Evolutionary conservation across 2,797 vertebrate species (phyloP), one percentile per base, ranked within the genome.

Genomic region (Natrix natrix): DNA sequence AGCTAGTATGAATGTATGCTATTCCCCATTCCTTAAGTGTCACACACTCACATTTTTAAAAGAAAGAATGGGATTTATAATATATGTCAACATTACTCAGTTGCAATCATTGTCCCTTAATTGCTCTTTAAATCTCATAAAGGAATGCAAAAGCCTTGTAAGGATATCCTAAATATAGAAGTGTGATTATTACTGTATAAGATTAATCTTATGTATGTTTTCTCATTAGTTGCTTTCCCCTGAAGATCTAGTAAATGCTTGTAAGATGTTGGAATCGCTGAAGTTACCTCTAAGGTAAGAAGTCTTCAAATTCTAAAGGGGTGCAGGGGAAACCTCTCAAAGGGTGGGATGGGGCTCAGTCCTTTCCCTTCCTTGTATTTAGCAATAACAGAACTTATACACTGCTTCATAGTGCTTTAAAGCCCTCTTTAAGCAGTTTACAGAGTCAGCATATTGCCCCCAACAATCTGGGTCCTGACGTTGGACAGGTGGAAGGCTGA

Each of bases 231-330:
- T 99, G 97, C 98, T 99, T 91, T 99, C 99, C 90, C 99, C 99
- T 56, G 99, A 99, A 97, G 99, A 99, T 97, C 97, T 99, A 97
- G 98, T 99, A 87, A 99, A 99, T 54, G 98, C 99, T 0, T 99
- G 99, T 97, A 99, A 98, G 98, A 98, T 99, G 98, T 98, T 99
- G 96, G 99, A 99, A 96, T 98, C 98, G 0, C 96, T 99, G 96
- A 99, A 99, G 94, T 98, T 99, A 66, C 99, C 99, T 6, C 86
- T 99, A 94, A 99, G 98, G 99, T 99, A 97, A 98, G 95, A 95
- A 63, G 37, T 90, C 87, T 93, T 48, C 20, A 43, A 56, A 14
- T 61, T 26, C 5, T 14, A 20, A 91, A 92, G 93, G 17, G 43
- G 22, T 48, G 10, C 37, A 24, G 20, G 91, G 24, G 87, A 89